Conservation (phyloP, 1,140 invertebrate genomes). For the Zaprionus vittiger region DNA sequence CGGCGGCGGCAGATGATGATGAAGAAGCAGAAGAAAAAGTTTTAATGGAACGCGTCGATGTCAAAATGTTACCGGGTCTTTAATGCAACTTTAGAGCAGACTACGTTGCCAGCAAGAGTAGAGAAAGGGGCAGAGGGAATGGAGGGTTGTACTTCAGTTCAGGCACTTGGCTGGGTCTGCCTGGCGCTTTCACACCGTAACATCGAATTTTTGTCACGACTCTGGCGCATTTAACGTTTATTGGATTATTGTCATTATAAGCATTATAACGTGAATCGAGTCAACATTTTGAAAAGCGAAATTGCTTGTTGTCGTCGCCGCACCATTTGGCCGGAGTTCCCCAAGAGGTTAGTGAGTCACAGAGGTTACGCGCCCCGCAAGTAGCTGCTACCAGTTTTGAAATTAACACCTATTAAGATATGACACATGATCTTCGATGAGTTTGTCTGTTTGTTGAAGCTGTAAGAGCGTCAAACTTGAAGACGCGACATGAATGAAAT, state of each 20-base stretch:
- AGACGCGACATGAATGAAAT: background rate
- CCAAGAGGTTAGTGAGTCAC: slow-evolving; percentile 48
- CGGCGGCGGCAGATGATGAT: background rate
- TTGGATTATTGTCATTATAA: slow-evolving; percentile 82
- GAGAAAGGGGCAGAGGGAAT: background rate
- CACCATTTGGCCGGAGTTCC: slow-evolving; percentile 12
- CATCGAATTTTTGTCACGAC: slow-evolving; percentile 76
- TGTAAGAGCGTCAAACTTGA: background rate
- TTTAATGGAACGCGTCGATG: slow-evolving; percentile 69
- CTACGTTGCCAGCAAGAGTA: background rate
- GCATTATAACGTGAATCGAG: slow-evolving; percentile 33
- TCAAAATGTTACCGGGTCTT: slow-evolving; percentile 73
- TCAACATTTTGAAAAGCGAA: slow-evolving; percentile 67
- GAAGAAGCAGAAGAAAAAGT: slow-evolving; percentile 9
- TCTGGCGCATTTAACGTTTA: slow-evolving; percentile 71
- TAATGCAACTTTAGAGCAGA: slow-evolving; percentile 27
- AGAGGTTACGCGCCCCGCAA: slow-evolving; percentile 47
- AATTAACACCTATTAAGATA: slow-evolving; percentile 13
- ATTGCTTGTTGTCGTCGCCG: slow-evolving; percentile 30
- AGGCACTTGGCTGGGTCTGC: slow-evolving; percentile 30
- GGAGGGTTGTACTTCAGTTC: slow-evolving; percentile 6
- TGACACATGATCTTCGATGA: background rate
- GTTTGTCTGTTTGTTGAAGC: no score
- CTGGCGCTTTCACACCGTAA: slow-evolving; percentile 68
- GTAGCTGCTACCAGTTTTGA: slow-evolving; percentile 53